phyloP scores from a whole-genome alignment of 35 echinoderm and acorn worm species.

The Patiria miniata region DNA sequence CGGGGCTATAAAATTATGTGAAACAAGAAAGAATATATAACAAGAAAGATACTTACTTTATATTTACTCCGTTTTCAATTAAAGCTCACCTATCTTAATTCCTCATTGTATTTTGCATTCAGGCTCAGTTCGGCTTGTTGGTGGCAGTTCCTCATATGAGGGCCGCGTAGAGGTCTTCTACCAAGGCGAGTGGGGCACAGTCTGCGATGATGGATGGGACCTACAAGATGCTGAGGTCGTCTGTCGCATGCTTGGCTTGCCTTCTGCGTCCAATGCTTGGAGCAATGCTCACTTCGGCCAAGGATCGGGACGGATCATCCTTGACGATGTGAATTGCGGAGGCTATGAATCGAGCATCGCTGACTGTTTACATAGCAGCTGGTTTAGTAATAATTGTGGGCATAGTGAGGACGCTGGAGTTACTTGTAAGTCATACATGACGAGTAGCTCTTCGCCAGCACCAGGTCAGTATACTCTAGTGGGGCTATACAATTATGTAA shows the following conservation, averaged over 20 bases:
- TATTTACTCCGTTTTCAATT: no score
- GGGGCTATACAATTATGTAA: no score
- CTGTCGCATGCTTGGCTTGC: constrained; percentile 51
- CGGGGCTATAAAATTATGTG: no score
- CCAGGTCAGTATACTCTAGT: no score
- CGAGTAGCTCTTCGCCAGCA: background rate
- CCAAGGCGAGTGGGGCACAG: constrained; percentile 45
- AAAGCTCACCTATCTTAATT: no score
- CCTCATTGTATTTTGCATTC: no score
- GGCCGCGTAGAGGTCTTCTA: constrained; percentile 56
- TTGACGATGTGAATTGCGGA: constrained; percentile 53
- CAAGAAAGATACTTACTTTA: no score
- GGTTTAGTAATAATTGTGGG: constrained; percentile 39
- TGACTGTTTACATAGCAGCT: constrained; percentile 29
- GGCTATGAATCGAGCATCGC: constrained; percentile 45
- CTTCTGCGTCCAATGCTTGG: constrained; percentile 11
- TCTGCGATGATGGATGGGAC: constrained; percentile 59
- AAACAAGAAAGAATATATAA: no score
- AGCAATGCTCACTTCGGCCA: constrained; percentile 38
- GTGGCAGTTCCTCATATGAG: background rate
- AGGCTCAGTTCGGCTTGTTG: constrained; percentile 36
- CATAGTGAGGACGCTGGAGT: constrained; percentile 69
- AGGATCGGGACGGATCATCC: constrained; percentile 38
- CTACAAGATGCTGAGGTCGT: constrained; percentile 43
- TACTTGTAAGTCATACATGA: no score